Base-by-base conservation (phyloP, 1,140 invertebrate genomes). In the Pseudomyrmex concolor region DNA sequence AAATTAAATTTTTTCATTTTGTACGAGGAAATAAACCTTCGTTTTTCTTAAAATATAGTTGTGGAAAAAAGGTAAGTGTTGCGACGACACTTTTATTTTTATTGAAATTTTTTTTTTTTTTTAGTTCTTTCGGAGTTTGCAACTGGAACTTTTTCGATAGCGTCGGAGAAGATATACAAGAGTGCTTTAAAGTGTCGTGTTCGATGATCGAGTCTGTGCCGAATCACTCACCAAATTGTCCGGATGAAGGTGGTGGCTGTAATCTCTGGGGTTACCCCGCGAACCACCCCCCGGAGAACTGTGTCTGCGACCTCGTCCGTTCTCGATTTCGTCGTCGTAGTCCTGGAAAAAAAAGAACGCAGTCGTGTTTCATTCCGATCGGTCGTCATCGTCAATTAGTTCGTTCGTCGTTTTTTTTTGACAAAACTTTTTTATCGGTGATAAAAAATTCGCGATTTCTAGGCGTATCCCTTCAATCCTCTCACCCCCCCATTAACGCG, bases 251-350 rank as follows among this genome's bases (percentile, higher is more conserved):
- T 94, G 93, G 85, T 94, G 93, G 4, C 84, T 84, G 88, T 94
- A 94, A 81, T 94, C 93, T 19, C 93, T 85, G 15, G 92, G 89
- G 88, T 92, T 94, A 22, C 92, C 92, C 7, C 93, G 88, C 10
- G 93, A 91, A n/a, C 93, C 90, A 9, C 93, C 92, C 0, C 93
- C 92, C 0, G 94, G 93, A 0, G 94, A 94, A 45, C 93, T 94
- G 89, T 94, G 94, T 22, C 93, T 91, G 63, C 93, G 90, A 55
- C 92, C 93, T 8, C 93, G 90, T 15, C 93, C 93, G 74, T 90
- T 92, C n/a, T 94, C 93, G 74, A 93, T 76, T 19, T 94, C 93
- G 84, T 93, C 92, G 45, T 94, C 94, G 86, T 94, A 94, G 86
- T 94, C 94, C 94, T 94, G 88, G 5, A 86, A 92, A 91, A 91